Evolutionary conservation across 2,113 vertebrate species (phyloP).

Genomic region (Grantiella picta): DNA sequence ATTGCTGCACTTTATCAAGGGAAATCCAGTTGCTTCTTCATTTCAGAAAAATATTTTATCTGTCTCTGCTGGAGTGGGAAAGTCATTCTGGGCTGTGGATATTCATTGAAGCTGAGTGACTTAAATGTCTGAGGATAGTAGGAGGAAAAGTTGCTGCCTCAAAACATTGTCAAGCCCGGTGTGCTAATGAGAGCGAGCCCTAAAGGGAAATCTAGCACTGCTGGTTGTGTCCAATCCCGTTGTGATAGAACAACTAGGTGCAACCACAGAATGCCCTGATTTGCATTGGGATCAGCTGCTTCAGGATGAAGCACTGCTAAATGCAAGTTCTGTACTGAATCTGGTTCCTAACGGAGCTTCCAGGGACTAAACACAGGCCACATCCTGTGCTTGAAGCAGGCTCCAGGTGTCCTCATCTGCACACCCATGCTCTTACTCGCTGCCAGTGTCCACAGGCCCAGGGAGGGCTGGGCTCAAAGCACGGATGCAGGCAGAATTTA

Average conservation of each 20-base stretch:
- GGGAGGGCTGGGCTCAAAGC: neutral
- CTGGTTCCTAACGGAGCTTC: neutral
- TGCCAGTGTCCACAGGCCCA: neutral
- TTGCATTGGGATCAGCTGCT: neutral
- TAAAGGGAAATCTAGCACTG: neutral
- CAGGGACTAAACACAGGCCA: neutral
- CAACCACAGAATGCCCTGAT: neutral
- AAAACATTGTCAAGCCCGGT: neutral
- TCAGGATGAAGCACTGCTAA: neutral
- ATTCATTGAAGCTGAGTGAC: neutral
- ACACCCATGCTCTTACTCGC: neutral
- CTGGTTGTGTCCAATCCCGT: rapidly evolving
- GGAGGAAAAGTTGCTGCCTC: neutral
- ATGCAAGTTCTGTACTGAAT: neutral
- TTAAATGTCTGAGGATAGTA: neutral
- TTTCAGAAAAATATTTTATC: neutral
- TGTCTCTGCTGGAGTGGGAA: rapidly evolving
- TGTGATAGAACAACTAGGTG: neutral
- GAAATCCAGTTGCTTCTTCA: neutral
- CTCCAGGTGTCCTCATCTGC: neutral
- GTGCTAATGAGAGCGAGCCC: neutral
- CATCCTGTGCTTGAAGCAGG: neutral
- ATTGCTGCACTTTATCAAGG: neutral
- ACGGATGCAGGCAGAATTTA: neutral
- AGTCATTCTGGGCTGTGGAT: neutral